Evolutionary conservation across 1,140 invertebrate species (phyloP).

Genomic region (Chlorops oryzae): DNA sequence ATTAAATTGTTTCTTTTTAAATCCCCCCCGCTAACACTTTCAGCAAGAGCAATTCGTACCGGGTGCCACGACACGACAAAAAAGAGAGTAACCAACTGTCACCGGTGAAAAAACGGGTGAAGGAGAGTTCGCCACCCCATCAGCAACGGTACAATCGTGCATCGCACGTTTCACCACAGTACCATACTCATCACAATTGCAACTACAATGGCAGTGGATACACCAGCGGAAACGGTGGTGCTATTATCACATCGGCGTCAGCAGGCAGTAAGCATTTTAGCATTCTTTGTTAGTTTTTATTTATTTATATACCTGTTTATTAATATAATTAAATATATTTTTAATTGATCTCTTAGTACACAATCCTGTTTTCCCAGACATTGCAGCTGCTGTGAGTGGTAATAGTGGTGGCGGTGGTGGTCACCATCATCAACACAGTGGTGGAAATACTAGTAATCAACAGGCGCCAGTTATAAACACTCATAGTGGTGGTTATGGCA

Average conservation of each 20-base stretch:
- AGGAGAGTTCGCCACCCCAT: conserved; percentile 87
- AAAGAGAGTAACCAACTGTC: conserved; percentile 88
- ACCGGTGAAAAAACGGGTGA: conserved; percentile 96
- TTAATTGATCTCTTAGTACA: not conserved
- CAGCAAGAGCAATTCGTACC: conserved; percentile 44
- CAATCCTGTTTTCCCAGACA: conserved; percentile 28
- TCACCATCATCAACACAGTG: conserved; percentile 35
- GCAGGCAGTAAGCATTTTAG: conserved; percentile 36
- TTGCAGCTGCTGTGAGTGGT: conserved; percentile 39
- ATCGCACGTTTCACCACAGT: conserved; percentile 47
- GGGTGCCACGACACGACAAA: conserved; percentile 60
- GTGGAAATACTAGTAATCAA: conserved; percentile 18
- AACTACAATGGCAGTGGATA: conserved; percentile 30
- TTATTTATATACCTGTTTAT: not conserved
- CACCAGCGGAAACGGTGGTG: conserved; percentile 28
- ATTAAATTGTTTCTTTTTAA: not conserved
- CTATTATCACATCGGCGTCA: conserved; percentile 32
- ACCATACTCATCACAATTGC: conserved; percentile 38
- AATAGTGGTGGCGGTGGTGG: conserved; percentile 26
- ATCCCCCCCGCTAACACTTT: not conserved
- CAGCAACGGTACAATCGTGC: conserved; percentile 52
- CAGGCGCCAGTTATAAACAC: conserved; percentile 2
- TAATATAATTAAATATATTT: not conserved
- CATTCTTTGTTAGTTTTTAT: conserved; percentile 14
- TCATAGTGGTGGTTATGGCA: conserved; percentile 22